These are phyloP conservation scores for Eolophus roseicapilla DNA, from an alignment of 2,113 vertebrate genomes.

Conservation along the genomic window DNA sequence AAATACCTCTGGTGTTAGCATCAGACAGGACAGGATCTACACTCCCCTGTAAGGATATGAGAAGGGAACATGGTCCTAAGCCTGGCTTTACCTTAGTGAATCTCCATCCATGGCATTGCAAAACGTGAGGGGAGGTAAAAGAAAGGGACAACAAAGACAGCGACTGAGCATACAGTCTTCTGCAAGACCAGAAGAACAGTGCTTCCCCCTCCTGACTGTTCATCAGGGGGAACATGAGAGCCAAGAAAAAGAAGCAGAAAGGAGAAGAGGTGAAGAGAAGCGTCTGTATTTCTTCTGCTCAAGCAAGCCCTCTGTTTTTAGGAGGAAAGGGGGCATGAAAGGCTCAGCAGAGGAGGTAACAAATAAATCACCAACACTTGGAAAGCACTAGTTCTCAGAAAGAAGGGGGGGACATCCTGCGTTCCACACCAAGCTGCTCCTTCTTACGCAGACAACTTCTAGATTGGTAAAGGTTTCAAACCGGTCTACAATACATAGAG, in stretches of 20 bases:
- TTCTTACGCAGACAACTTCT: background rate
- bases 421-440: background rate
- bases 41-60: background rate
- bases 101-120: rapidly evolving
- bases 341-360: background rate
- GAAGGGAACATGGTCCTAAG: background rate
- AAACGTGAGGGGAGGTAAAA: background rate
- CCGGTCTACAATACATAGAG: rapidly evolving
- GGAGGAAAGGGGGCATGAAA: background rate
- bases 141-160: background rate
- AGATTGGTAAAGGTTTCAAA: background rate
- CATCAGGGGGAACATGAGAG: background rate
- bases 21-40: background rate
- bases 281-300: background rate
- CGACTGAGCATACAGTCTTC: background rate
- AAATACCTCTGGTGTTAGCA: background rate
- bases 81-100: background rate
- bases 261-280: background rate
- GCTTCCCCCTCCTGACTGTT: background rate
- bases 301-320: background rate
- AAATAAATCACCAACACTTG: background rate
- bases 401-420: background rate
- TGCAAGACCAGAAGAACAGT: background rate
- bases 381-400: background rate
- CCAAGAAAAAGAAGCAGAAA: background rate